Conservation (phyloP, 2,797 vertebrate genomes). For the Lutjanus campechanus region DNA sequence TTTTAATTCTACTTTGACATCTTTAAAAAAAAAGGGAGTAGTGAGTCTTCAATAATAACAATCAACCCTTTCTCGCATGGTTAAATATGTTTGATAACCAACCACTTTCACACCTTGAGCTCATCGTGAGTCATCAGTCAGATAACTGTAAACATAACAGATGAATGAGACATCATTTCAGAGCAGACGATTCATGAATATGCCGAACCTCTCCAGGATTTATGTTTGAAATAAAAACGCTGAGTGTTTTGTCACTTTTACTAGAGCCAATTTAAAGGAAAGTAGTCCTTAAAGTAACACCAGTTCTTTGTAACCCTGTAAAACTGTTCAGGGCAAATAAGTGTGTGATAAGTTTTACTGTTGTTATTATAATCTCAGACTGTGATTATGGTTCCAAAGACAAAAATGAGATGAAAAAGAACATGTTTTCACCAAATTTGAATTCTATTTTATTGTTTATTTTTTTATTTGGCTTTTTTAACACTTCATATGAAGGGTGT, state of each 20-base stretch:
- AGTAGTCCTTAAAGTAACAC: neutral
- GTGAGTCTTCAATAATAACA: neutral
- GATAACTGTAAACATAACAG: slow-evolving; percentile 4
- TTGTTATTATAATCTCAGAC: neutral
- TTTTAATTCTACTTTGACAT: neutral
- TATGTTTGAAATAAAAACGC: neutral
- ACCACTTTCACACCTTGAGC: slow-evolving; percentile 1
- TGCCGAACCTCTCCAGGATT: neutral
- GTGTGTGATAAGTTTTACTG: neutral
- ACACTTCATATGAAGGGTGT: no score
- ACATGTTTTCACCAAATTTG: neutral
- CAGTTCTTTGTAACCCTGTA: neutral
- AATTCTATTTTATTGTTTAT: neutral
- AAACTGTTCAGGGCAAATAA: slow-evolving; percentile 3
- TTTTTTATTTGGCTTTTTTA: no score
- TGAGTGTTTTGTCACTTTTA: slow-evolving; percentile 14
- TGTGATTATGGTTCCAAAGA: neutral
- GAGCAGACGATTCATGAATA: neutral
- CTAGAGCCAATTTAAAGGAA: neutral
- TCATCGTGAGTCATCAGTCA: slow-evolving; percentile 1
- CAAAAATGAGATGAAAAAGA: neutral
- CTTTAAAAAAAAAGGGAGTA: neutral
- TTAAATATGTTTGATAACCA: slow-evolving; percentile 13
- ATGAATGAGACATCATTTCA: neutral
- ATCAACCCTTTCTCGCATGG: neutral